A percentile compares a stretch with the other conserved stretches of the same genome.
These are phyloP conservation scores for Helicoverpa assulta DNA, from an alignment of 2,888 invertebrate species.

Conservation along the genomic window DNA sequence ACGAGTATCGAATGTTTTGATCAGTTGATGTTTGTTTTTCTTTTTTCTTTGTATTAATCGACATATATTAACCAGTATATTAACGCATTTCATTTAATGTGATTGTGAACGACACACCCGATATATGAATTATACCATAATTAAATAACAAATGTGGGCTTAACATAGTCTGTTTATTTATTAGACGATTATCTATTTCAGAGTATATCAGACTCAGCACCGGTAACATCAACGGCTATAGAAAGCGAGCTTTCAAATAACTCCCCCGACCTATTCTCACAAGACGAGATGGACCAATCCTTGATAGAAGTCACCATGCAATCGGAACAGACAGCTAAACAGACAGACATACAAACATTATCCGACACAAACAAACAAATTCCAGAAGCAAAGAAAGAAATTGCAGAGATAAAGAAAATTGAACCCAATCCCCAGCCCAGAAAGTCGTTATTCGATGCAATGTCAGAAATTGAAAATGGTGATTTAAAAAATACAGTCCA, in stretches of 20 bases:
- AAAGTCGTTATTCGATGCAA: conserved; percentile 55
- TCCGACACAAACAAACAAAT: not conserved
- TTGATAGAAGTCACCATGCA: conserved; percentile 68
- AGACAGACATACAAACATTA: conserved; percentile 44
- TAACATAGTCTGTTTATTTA: too few relatives aligned
- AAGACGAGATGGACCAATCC: conserved; percentile 70
- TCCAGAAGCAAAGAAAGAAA: not conserved
- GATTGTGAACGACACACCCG: too few relatives aligned
- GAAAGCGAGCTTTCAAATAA: conserved; percentile 48
- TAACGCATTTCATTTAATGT: too few relatives aligned
- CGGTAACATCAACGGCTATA: conserved; percentile 34
- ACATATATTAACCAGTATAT: too few relatives aligned
- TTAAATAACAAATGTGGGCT: too few relatives aligned
- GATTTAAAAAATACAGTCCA: conserved; percentile 61
- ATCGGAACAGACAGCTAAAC: conserved; percentile 75
- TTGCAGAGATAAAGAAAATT: conserved; percentile 1
- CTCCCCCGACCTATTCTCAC: conserved; percentile 80
- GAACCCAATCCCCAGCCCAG: conserved; percentile 12
- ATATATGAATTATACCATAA: too few relatives aligned
- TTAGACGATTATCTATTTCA: conserved; percentile 60
- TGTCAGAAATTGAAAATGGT: conserved; percentile 46
- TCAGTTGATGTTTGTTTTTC: too few relatives aligned
- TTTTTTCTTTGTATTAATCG: too few relatives aligned
- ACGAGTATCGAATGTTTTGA: too few relatives aligned
- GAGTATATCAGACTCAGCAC: conserved; percentile 61